Evolutionary conservation across 2,888 invertebrate genomes (phyloP).

Genomic region (Dasypolia templi): DNA sequence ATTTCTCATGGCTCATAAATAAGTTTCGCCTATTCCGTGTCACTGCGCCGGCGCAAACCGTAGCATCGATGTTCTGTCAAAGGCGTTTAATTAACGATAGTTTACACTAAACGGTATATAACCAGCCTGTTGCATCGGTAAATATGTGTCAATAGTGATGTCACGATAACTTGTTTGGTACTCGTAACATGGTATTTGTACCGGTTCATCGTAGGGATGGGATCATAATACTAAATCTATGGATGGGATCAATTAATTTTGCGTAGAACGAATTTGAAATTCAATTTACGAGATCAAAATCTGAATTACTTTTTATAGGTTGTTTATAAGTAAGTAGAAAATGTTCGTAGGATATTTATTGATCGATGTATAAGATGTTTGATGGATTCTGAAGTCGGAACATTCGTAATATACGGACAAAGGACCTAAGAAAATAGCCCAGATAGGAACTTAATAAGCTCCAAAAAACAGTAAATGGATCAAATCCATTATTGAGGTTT

Average conservation of each 20-base stretch:
- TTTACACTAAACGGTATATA: slow-evolving; percentile 66
- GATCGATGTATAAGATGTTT: too few relatives aligned
- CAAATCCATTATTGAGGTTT: not conserved
- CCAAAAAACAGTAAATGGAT: not conserved
- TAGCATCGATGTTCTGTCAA: slow-evolving; percentile 61
- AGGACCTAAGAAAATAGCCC: not conserved
- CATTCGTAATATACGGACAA: not conserved
- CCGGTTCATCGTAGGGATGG: slow-evolving; percentile 65
- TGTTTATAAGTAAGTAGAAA: too few relatives aligned
- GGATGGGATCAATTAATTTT: slow-evolving; percentile 42
- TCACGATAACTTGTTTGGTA: slow-evolving; percentile 53
- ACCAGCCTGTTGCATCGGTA: slow-evolving; percentile 51
- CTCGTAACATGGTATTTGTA: slow-evolving; percentile 60
- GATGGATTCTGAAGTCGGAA: not conserved
- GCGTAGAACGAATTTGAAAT: slow-evolving; percentile 4
- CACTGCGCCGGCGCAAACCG: slow-evolving; percentile 21
- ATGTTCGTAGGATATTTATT: too few relatives aligned
- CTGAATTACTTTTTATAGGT: not conserved
- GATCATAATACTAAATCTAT: too few relatives aligned
- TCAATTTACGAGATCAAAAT: not conserved
- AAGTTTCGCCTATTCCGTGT: slow-evolving; percentile 46
- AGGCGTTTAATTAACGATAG: slow-evolving; percentile 61
- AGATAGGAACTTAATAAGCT: not conserved
- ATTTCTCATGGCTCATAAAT: slow-evolving; percentile 57
- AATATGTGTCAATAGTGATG: slow-evolving; percentile 65